Percentiles rank a stretch among this genome's conserved stretches.
Conservation (phyloP, 1,140 invertebrate species). For the Brachystomella parvula region DNA sequence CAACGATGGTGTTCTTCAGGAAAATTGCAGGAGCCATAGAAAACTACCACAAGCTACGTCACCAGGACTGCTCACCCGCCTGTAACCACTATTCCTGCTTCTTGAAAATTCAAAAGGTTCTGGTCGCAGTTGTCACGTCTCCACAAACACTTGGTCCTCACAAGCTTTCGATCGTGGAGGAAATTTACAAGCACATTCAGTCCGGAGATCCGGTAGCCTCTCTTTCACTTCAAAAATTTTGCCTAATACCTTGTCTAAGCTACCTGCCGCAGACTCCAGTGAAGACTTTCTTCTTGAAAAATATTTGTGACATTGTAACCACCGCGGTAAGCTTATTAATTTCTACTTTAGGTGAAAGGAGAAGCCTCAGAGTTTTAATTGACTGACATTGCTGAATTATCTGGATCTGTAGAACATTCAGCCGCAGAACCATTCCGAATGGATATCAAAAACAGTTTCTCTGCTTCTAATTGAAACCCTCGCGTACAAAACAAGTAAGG, state of each 20-base stretch:
- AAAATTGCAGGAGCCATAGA: background rate
- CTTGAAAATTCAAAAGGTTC: background rate
- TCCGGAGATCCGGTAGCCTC: background rate
- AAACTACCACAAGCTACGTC: background rate
- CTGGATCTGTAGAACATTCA: background rate
- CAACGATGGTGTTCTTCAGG: background rate
- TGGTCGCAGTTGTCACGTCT: background rate
- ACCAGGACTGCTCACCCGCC: background rate
- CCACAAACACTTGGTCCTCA: background rate
- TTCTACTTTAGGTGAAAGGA: background rate
- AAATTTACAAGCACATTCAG: background rate
- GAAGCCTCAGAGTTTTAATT: no score
- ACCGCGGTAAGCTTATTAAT: slow-evolving; percentile 11
- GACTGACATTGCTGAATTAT: background rate
- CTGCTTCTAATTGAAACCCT: slow-evolving; percentile 26
- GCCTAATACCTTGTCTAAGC: slow-evolving; percentile 12
- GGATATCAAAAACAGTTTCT: slow-evolving; percentile 22
- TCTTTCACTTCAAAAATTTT: background rate
- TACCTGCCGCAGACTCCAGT: background rate
- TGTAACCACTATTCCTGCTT: background rate
- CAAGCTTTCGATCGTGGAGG: background rate
- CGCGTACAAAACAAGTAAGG: slow-evolving; percentile 1
- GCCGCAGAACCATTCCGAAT: slow-evolving; percentile 17
- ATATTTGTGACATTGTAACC: slow-evolving; percentile 12
- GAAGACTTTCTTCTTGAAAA: slow-evolving; percentile 18